Evolutionary conservation across 2,888 invertebrate genomes (phyloP).

Genomic region (Watsonalla binaria): DNA sequence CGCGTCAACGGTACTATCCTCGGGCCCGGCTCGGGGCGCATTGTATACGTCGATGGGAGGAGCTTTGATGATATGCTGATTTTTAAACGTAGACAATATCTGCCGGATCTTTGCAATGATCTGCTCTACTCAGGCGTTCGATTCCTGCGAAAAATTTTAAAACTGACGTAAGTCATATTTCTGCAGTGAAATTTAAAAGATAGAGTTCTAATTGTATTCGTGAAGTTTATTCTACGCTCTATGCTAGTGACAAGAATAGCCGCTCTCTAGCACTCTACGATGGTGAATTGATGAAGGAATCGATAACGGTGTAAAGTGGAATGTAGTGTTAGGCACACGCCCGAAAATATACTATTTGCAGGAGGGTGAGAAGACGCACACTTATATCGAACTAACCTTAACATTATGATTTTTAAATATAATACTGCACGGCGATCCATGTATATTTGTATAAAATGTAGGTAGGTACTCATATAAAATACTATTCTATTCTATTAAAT

Average conservation of each 20-base stretch:
- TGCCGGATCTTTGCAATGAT: slow-evolving; percentile 90
- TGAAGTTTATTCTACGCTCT: slow-evolving; percentile 54
- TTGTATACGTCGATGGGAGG: slow-evolving; percentile 71
- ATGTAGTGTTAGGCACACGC: slow-evolving; percentile 37
- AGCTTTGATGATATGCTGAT: slow-evolving; percentile 79
- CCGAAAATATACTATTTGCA: slow-evolving; percentile 41
- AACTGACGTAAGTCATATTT: slow-evolving; percentile 59
- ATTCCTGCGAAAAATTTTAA: slow-evolving; percentile 83
- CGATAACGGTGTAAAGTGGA: slow-evolving; percentile 44
- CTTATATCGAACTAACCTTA: slow-evolving; percentile 46
- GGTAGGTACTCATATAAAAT: slow-evolving; percentile 63
- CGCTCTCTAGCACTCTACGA: slow-evolving; percentile 54
- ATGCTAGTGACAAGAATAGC: slow-evolving; percentile 55
- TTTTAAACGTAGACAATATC: slow-evolving; percentile 86
- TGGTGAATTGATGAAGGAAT: slow-evolving; percentile 51
- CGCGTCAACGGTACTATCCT: slow-evolving; percentile 65
- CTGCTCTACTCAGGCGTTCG: slow-evolving; percentile 94
- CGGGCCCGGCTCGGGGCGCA: slow-evolving; percentile 51
- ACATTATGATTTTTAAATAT: slow-evolving; percentile 35
- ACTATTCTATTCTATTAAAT: slow-evolving; percentile 67
- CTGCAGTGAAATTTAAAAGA: slow-evolving; percentile 39
- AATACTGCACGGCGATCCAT: slow-evolving; percentile 66
- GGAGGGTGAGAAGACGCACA: slow-evolving; percentile 33
- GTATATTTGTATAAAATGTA: slow-evolving; percentile 69
- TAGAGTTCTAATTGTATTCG: slow-evolving; percentile 29